Evolutionary conservation across 2,113 vertebrate species (phyloP).

Genomic region (Acrocephalus kingi): DNA sequence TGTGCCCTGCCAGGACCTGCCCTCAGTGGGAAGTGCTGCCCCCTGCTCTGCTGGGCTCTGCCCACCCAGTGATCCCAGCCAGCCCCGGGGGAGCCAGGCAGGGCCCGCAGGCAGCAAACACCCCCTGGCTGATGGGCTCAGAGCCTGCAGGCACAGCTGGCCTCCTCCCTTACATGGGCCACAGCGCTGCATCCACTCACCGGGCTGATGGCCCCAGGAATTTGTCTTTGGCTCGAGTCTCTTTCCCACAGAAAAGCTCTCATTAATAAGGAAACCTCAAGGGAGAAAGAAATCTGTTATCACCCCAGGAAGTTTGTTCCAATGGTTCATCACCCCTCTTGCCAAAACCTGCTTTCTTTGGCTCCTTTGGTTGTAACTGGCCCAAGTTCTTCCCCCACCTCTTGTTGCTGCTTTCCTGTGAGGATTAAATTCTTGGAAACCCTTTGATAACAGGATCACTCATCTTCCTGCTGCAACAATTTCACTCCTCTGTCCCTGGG

Average conservation of each 20-base stretch:
- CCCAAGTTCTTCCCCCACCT: neutral
- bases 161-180: neutral
- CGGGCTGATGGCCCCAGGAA: neutral
- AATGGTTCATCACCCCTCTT: neutral
- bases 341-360: neutral
- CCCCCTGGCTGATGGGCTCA: neutral
- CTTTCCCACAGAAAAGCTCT: neutral
- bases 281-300: neutral
- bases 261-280: neutral
- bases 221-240: neutral
- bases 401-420: neutral
- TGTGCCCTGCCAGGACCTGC: neutral
- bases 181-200: neutral
- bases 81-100: neutral
- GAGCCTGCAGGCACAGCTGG: neutral
- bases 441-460: neutral
- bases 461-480: neutral
- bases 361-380: neutral
- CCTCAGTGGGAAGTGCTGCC: rapidly evolving
- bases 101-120: neutral
- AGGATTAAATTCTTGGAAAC: neutral
- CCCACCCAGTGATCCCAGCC: neutral
- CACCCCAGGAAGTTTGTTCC: neutral
- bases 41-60: neutral
- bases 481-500: neutral